These are phyloP conservation scores for Toxostoma redivivum DNA, from an alignment of 2,113 vertebrate species.

Conservation along the genomic window DNA sequence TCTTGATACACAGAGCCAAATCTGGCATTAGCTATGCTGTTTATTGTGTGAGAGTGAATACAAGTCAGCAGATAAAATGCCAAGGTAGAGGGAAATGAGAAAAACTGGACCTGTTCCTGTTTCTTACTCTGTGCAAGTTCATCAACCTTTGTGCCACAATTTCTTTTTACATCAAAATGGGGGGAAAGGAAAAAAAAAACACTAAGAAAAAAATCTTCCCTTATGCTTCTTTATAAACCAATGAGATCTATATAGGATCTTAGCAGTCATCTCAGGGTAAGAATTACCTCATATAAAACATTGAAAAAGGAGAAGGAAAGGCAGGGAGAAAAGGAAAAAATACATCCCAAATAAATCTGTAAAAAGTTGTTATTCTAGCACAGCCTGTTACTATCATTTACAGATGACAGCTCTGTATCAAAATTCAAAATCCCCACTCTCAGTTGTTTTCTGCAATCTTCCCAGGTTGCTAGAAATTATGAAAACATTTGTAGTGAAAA, in stretches of 20 bases:
- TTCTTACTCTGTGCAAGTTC: not conserved
- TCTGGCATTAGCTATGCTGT: not conserved
- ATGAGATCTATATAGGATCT: not conserved
- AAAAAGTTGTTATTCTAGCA: not conserved
- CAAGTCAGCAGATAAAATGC: not conserved
- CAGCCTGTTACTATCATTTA: not conserved
- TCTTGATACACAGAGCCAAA: not conserved
- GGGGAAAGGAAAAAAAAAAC: fast-evolving
- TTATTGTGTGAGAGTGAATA: not conserved
- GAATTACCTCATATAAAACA: not conserved
- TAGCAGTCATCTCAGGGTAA: not conserved
- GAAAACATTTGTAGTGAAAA: not conserved
- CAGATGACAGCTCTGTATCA: not conserved
- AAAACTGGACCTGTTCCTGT: not conserved
- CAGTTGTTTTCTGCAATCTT: not conserved
- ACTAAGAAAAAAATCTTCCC: not conserved
- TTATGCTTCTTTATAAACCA: not conserved
- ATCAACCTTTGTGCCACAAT: not conserved
- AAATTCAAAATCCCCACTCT: not conserved
- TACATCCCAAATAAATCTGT: not conserved
- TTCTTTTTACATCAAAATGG: not conserved
- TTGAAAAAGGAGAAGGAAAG: not conserved
- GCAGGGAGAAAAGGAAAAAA: not conserved
- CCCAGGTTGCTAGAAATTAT: not conserved
- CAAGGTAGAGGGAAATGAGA: not conserved